phyloP scores from a whole-genome alignment of 2,888 invertebrate species.

The Sminthurinus aureus region DNA sequence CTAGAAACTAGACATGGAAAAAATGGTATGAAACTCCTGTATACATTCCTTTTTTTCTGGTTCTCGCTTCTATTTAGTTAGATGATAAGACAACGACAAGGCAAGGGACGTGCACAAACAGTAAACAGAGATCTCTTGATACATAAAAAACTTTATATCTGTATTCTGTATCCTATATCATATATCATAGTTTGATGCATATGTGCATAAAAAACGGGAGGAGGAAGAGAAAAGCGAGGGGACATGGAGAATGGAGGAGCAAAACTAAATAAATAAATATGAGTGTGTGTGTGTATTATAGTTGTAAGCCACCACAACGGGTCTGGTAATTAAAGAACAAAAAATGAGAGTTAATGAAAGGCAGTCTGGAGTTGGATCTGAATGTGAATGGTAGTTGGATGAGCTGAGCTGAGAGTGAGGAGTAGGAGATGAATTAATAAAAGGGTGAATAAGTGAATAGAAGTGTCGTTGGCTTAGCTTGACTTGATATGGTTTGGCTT shows the following conservation, averaged over 20 bases:
- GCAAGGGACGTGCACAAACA: not conserved
- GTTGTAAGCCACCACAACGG: slow-evolving; percentile 38
- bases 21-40: too few species aligned
- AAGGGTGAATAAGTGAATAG: slow-evolving; percentile 38
- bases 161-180: not conserved
- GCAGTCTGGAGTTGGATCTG: slow-evolving; percentile 11
- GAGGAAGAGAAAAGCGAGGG: slow-evolving; percentile 19
- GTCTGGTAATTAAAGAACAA: slow-evolving; percentile 43
- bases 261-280: too few species aligned
- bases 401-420: too few species aligned
- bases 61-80: too few species aligned
- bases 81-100: too few species aligned
- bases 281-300: too few species aligned
- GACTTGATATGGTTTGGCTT: too few species aligned
- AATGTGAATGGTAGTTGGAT: too few species aligned
- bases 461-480: slow-evolving; percentile 36
- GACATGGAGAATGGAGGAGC: not conserved
- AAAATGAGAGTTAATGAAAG: slow-evolving; percentile 38
- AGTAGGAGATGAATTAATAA: slow-evolving; percentile 37
- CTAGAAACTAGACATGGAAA: too few species aligned
- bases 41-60: too few species aligned
- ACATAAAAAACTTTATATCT: too few species aligned
- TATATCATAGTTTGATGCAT: not conserved
- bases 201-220: slow-evolving; percentile 4
- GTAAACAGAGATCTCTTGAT: too few species aligned